phyloP scores from a whole-genome alignment of 2,888 invertebrate genomes.

The Arctia plantaginis region DNA sequence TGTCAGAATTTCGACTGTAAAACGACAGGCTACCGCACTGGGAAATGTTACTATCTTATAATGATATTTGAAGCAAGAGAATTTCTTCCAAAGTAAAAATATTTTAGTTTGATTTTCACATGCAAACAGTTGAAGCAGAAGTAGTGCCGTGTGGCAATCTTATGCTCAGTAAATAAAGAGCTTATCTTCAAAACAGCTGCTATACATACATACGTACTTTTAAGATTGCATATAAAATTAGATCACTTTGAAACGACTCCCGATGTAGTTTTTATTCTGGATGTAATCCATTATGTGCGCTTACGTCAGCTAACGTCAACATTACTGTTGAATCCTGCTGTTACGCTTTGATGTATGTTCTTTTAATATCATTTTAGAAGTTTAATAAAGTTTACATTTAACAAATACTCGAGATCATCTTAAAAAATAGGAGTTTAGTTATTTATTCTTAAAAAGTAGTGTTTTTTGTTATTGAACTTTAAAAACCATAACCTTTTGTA shows the following conservation, averaged over 20 bases:
- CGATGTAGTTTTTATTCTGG: constrained; percentile 28
- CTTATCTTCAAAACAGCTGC: constrained; percentile 49
- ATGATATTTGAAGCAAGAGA: not conserved
- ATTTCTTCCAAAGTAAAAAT: not conserved
- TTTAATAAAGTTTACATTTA: not conserved
- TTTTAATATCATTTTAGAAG: not conserved
- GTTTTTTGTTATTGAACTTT: too few species aligned
- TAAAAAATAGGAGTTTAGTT: too few species aligned
- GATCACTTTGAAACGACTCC: constrained; percentile 42
- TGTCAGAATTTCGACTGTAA: not conserved
- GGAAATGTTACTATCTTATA: not conserved
- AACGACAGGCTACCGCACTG: not conserved
- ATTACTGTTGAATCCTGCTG: constrained; percentile 27
- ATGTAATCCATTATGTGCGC: constrained; percentile 17
- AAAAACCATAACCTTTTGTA: too few species aligned
- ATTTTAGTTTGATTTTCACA: not conserved
- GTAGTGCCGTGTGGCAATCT: constrained; percentile 46
- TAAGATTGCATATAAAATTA: constrained; percentile 35
- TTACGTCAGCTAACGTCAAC: constrained; percentile 36
- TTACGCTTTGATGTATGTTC: constrained; percentile 26
- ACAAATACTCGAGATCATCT: too few species aligned
- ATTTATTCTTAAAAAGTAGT: too few species aligned
- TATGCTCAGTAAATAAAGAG: constrained; percentile 46
- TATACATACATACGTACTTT: constrained; percentile 29
- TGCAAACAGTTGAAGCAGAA: constrained; percentile 13